Evolutionary conservation across 2,888 invertebrate genomes (phyloP), one percentile per base, ranked within the genome.

Genomic region (Rutpela maculata): DNA sequence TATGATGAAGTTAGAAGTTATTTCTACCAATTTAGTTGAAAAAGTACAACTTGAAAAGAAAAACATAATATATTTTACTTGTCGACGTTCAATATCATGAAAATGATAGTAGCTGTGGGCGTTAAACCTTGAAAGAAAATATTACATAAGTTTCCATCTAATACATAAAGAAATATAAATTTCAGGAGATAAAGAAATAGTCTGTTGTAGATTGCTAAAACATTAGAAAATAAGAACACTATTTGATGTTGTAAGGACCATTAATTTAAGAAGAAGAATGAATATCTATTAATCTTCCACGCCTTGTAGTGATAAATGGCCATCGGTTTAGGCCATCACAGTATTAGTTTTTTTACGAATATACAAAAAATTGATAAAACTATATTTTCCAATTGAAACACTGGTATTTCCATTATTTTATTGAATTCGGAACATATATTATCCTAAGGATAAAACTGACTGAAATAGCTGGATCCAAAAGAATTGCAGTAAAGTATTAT

Each of bases 241-340:
- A 69, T 57, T 57, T 59, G 26, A 35, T 69, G 26, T 18, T 57
- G 17, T 57, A 18, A 57, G 17, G 22, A 18, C 69, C 69, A 69
- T 69, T 69, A 55, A 56, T 57, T 69, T 31, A 57, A 10, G 55
- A 22, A 59, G 55, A 69, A 57, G 31, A 62, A 62, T 26, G 57
- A 57, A 69, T 57, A 57, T 35, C 69, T 26, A 69, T 69, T 57
- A 69, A 69, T 69, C 69, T 69, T 56, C 18, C 10, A 50, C 26
- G 57, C 31, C 57, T 68, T 57, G 57, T 56, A 31, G 69, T 69
- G 69, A 69, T 69, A 69, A 69, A 69, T 57, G 57, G 69, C 57
- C 35, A 19, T 55, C 31, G 26, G 57, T 57, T 57, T 57, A 69
- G 57, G 57, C 12, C 56, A 38, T 55, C 22, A 31, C 19, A 12